Conservation (phyloP, 2,113 vertebrate genomes). For the Colinus virginianus region DNA sequence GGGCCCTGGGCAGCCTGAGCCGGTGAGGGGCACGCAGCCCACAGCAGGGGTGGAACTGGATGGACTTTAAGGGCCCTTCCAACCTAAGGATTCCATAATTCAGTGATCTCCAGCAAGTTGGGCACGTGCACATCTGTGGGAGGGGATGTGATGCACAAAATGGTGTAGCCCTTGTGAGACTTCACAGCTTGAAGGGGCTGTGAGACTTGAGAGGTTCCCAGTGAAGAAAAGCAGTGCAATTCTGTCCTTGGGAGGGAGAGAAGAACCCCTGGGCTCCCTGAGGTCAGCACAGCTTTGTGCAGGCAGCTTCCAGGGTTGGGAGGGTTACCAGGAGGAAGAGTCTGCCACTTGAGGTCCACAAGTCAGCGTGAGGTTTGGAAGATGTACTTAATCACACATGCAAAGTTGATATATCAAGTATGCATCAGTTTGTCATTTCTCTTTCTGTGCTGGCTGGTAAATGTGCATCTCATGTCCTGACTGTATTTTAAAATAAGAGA, state of each 20-base stretch:
- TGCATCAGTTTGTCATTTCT: neutral
- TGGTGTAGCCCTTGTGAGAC: neutral
- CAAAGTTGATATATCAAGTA: too few relatives aligned
- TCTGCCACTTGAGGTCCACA: neutral
- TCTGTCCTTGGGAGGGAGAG: neutral
- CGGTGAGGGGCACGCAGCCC: neutral
- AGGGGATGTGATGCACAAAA: too few relatives aligned
- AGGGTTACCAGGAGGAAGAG: neutral
- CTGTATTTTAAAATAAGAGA: neutral
- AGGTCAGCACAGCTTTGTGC: neutral
- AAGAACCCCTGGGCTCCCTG: neutral
- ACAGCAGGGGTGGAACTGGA: neutral
- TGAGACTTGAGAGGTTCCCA: neutral
- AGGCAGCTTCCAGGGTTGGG: neutral
- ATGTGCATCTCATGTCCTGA: fast-evolving
- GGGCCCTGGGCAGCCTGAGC: neutral
- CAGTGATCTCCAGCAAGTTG: too few relatives aligned
- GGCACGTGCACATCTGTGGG: too few relatives aligned
- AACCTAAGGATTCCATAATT: neutral
- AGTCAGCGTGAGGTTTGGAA: neutral
- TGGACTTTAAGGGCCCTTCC: neutral
- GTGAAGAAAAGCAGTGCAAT: neutral
- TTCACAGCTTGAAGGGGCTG: fast-evolving
- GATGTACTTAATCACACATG: neutral
- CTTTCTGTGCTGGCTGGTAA: neutral